phyloP scores from a whole-genome alignment of 2,797 vertebrate species.

The Betta splendens region DNA sequence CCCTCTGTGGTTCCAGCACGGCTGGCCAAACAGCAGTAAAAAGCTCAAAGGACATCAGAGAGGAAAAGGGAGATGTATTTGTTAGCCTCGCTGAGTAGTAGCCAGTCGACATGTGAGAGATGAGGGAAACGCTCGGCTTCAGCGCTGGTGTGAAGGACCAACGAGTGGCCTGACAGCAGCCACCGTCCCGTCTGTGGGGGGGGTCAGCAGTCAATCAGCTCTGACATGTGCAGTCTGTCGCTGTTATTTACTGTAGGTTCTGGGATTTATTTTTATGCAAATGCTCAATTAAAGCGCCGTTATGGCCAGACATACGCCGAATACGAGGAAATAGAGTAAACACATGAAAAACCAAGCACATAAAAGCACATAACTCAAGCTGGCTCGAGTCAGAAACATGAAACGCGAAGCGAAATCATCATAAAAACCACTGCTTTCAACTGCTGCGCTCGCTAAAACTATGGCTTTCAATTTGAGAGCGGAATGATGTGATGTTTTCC shows the following conservation, averaged over 20 bases:
- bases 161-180: conserved; percentile 44
- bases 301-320: conserved; percentile 27
- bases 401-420: conserved; percentile 40
- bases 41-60: conserved; percentile 76
- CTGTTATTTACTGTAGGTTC: conserved; percentile 26
- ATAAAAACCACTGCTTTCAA: conserved; percentile 40
- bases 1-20: conserved; percentile 75
- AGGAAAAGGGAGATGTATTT: conserved; percentile 67
- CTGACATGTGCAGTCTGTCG: conserved; percentile 13
- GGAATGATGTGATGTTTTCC: conserved; percentile 38
- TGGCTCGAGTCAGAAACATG: conserved; percentile 42
- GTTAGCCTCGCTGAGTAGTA: conserved; percentile 64
- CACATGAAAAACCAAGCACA: conserved; percentile 27
- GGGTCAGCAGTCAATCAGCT: conserved; percentile 27
- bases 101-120: conserved; percentile 45
- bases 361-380: conserved; percentile 31
- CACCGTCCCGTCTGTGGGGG: conserved; percentile 19
- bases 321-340: conserved; percentile 18
- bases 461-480: conserved; percentile 38
- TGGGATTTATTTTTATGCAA: conserved; percentile 17
- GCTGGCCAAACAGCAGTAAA: conserved; percentile 80
- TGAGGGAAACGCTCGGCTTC: conserved; percentile 20
- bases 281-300: conserved; percentile 11
- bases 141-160: conserved; percentile 28
- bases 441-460: conserved; percentile 46